A percentile compares a stretch with the other conserved stretches of the same genome.
These are phyloP conservation scores for human DNA, from an alignment of 2,113 vertebrate species.

Conservation along the genomic window GRCh38 chr11:20336001-20336500, in stretches of 20 bases:
- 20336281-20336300: background rate
- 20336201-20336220: background rate
- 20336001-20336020: background rate
- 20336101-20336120: background rate
- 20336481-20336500: background rate
- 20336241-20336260: background rate
- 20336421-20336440: background rate
- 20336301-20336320: background rate
- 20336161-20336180: background rate
- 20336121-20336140: background rate
- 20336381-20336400: background rate
- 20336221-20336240: background rate
- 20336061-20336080: background rate
- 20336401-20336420: background rate
- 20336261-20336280: background rate
- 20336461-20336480: background rate
- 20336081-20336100: background rate
- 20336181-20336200: background rate
- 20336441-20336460: background rate
- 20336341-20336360: background rate
- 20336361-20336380: constrained; percentile 4
- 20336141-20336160: background rate
- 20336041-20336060: background rate
- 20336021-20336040: background rate
- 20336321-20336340: background rate